Evolutionary conservation across 2,113 vertebrate species (phyloP), one percentile per base, ranked within the genome.

Genomic region (Stigmatopora nigra): DNA sequence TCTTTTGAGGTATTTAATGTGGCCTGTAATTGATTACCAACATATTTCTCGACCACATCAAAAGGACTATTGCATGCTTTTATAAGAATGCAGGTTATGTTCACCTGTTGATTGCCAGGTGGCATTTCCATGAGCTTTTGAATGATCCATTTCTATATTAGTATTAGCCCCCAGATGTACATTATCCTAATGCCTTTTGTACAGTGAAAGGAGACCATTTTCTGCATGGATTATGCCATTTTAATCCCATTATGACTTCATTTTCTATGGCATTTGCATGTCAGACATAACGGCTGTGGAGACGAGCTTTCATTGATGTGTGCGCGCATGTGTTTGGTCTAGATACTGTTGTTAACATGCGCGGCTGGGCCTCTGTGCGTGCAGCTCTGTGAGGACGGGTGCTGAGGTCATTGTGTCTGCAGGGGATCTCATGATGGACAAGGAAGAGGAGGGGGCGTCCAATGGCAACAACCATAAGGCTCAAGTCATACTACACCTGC

Each of bases 401-500:
- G 90, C 92, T 16, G 92, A 93, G 85, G 92, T 93, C 82, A 91
- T 88, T 65, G 88, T 93, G 88, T 92, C 94, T 72, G 89, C 94
- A 82, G 93, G 92, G 70, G 92, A 94, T 77, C 90, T 94, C 77
- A 91, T 91, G 82, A 90, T 91, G 72, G 89, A 92, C 72, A 94
- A 93, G 85, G 90, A 90, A 67, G 92, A 91, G 49, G 92, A 93
- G 78, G 92, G 88, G 53, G 93, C 90, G 70, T 91, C 88, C 76
- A 91, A 90, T 61, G 91, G 93, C 72, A 72, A 88, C 74, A 70
- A 92, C 82, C 91, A 87, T 68, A 93, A 92, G 83, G 91, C 93
- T 66, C 92, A 93, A 86, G 94, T 94, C 80, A 91, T 94, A 77
- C 70, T 95, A 78, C 94, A 94, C 81, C 89, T 93, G 69, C 93